Evolutionary conservation across 2,888 invertebrate genomes (phyloP).

Genomic region (Eucera pruinosa): DNA sequence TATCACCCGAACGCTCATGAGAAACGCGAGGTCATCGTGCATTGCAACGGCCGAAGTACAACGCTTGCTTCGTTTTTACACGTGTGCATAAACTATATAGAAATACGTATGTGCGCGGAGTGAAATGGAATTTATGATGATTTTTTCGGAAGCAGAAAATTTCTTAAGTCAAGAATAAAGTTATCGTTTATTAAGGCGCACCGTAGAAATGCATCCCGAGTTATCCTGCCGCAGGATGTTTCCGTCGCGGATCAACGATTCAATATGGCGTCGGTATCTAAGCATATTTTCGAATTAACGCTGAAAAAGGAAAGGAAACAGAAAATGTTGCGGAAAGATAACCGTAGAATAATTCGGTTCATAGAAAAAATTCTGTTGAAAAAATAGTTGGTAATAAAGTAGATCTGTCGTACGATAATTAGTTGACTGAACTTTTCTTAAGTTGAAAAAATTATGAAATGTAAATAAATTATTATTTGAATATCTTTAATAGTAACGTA

Average conservation of each 20-base stretch:
- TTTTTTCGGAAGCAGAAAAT: too few species aligned
- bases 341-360: background rate
- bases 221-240: constrained; percentile 1
- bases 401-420: background rate
- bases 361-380: background rate
- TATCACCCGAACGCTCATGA: constrained; percentile 62
- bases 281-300: background rate
- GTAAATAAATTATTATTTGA: background rate
- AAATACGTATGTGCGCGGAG: background rate
- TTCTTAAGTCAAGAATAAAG: background rate
- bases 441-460: background rate
- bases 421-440: background rate
- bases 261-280: background rate
- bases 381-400: background rate
- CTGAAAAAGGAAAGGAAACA: background rate
- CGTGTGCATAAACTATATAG: background rate
- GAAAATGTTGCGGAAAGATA: background rate
- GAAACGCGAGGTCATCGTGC: constrained; percentile 49
- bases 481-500: background rate
- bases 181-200: background rate
- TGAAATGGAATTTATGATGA: background rate
- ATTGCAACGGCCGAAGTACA: constrained; percentile 22
- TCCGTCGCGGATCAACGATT: background rate
- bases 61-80: constrained; percentile 3
- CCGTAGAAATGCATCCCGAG: background rate